Base-by-base conservation (phyloP, 2,797 vertebrate species). In the Myoxocephalus aenaeus region DNA sequence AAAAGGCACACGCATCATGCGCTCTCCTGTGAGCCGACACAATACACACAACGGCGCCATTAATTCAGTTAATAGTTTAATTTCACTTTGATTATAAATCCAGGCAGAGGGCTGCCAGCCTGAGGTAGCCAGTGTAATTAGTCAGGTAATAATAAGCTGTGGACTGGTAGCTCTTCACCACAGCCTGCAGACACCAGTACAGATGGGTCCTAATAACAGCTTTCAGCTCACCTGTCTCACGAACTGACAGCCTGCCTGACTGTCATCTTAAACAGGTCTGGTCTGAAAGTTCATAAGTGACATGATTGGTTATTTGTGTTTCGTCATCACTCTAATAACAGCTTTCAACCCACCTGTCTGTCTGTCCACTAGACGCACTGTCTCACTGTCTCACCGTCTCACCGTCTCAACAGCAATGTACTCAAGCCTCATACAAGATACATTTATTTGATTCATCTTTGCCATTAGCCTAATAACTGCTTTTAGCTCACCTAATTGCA, bases 131-230 rank as follows among this genome's bases (percentile, higher is more conserved):
- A 78, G 51, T 87, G 87, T 86, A 90, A 93, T 92, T 90, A 94
- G 80, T 87, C 75, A 88, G 86, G 85, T 90, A 84, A 90, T 91
- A 91, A 89, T 90, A 89, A 90, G 86, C 79, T 82, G 77, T 79
- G 77, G 79, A 90, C 69, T 78, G 62, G 81, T 62, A 79, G 81
- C 84, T 86, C 80, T 85, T 92, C 89, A 79, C 81, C 77, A 51
- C 67, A 82, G 76, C 86, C 82, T 83, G 68, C 57, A 83, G 85
- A 54, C 75, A 79, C 66, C 38, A 46, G 57, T 75, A 68, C 83
- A 90, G 87, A 90, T 88, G 76, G 71, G 70, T 75, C 65, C 84
- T 79, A 78, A 88, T 81, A 85, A 76, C 69, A 83, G 77, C 81
- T 76, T 67, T 70, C 66, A 75, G 80, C 68, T 63, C 34, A 22